Evolutionary conservation across 2,797 vertebrate species (phyloP).

Genomic region (Halcyon smyrnensis): DNA sequence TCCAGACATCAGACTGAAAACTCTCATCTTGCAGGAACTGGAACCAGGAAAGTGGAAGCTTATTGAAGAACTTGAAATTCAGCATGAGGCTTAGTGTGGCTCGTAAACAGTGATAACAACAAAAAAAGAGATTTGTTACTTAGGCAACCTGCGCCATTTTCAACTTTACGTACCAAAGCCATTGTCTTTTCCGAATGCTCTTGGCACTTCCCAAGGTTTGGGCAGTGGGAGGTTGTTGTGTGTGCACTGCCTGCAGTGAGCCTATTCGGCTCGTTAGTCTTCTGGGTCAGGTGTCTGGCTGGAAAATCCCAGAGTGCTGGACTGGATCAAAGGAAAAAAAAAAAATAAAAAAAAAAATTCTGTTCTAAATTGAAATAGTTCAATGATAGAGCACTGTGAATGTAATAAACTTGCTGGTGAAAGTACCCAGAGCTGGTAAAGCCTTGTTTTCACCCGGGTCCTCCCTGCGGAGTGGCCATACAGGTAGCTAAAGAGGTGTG

Average conservation of each 20-base stretch:
- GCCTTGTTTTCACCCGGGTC: neutral
- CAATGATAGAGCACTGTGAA: neutral
- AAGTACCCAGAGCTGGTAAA: neutral
- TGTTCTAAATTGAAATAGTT: neutral
- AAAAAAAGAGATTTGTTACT: neutral
- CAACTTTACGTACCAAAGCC: rapidly evolving
- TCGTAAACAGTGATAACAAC: neutral
- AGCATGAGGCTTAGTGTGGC: neutral
- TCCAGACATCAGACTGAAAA: neutral
- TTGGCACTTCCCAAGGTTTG: neutral
- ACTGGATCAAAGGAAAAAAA: neutral
- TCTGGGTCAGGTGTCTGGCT: neutral
- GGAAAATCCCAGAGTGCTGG: neutral
- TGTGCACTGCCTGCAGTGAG: neutral
- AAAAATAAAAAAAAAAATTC: too few relatives aligned
- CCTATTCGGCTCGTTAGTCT: neutral
- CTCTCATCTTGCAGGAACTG: neutral
- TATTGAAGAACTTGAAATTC: neutral
- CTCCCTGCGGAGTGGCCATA: neutral
- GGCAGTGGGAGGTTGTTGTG: neutral
- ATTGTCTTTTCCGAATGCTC: neutral
- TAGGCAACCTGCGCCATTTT: neutral
- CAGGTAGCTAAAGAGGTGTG: neutral
- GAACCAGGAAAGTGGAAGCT: neutral
- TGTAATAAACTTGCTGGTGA: neutral